Conservation (phyloP, 2,888 invertebrate species). For the Elmis aenea region DNA sequence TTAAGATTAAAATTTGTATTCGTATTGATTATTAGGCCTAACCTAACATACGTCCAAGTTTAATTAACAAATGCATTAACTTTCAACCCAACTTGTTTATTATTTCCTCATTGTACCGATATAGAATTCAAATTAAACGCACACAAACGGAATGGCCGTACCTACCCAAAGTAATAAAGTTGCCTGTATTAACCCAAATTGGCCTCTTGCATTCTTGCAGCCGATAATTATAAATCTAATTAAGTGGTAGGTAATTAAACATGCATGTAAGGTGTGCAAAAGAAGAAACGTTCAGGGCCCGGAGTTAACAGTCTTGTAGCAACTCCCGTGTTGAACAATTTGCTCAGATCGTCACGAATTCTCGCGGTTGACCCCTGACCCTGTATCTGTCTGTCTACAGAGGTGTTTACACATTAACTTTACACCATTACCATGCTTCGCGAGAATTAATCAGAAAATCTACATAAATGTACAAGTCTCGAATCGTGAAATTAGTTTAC, state of each 20-base stretch:
- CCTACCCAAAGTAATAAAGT: too few relatives aligned
- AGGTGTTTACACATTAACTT: conserved; percentile 42
- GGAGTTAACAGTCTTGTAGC: conserved; percentile 7
- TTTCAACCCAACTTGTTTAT: too few relatives aligned
- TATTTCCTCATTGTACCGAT: too few relatives aligned
- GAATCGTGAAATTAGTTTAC: conserved; percentile 9
- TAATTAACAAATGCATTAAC: too few relatives aligned
- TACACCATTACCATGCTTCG: conserved; percentile 29
- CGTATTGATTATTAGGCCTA: too few relatives aligned
- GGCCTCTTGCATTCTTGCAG: too few relatives aligned
- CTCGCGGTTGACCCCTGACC: conserved; percentile 38
- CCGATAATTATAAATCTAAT: background rate
- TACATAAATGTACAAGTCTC: conserved; percentile 22
- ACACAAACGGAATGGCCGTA: too few relatives aligned
- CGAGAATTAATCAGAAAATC: conserved; percentile 34
- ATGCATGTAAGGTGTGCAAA: conserved; percentile 5
- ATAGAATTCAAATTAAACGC: too few relatives aligned
- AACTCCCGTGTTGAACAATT: conserved; percentile 38
- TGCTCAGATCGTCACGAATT: conserved; percentile 36
- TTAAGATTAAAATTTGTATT: too few relatives aligned
- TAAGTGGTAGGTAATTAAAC: conserved; percentile 3
- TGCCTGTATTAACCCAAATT: too few relatives aligned
- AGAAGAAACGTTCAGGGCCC: conserved; percentile 2
- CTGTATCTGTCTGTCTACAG: conserved; percentile 33
- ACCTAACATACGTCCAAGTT: too few relatives aligned